These are phyloP conservation scores for Zeuzera pyrina DNA, from an alignment of 2,888 invertebrate species.

Conservation along the genomic window DNA sequence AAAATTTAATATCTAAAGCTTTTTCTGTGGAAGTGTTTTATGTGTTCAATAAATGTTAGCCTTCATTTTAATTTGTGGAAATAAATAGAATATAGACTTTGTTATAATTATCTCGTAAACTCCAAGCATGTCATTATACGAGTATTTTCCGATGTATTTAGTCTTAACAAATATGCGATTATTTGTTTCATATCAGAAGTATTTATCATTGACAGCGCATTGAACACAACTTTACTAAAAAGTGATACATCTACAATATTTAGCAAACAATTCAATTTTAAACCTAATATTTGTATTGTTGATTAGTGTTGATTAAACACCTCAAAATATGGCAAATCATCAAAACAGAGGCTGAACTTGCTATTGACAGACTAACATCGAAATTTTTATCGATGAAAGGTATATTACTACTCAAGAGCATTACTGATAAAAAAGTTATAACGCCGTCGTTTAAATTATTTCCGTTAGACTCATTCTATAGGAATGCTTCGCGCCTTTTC, in stretches of 20 bases:
- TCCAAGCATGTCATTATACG: too few species aligned
- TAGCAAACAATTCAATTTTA: constrained; percentile 13
- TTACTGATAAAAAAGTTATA: constrained; percentile 18
- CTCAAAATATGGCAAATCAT: constrained; percentile 43
- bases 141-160: too few species aligned
- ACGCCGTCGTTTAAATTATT: constrained; percentile 4
- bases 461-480: constrained; percentile 23
- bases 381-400: constrained; percentile 38
- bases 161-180: too few species aligned
- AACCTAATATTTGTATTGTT: constrained; percentile 36
- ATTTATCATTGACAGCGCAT: too few species aligned
- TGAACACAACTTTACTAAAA: neutral
- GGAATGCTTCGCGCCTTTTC: constrained; percentile 32
- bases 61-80: too few species aligned
- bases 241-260: neutral
- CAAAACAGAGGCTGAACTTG: constrained; percentile 37
- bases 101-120: too few species aligned
- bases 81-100: too few species aligned
- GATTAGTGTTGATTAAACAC: constrained; percentile 40
- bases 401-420: constrained; percentile 14
- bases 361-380: constrained; percentile 32
- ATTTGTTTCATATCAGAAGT: too few species aligned
- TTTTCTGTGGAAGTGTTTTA: too few species aligned
- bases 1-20: too few species aligned
- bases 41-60: too few species aligned